Conservation (phyloP, 1,140 invertebrate genomes). For the Drosophila athabasca region DNA sequence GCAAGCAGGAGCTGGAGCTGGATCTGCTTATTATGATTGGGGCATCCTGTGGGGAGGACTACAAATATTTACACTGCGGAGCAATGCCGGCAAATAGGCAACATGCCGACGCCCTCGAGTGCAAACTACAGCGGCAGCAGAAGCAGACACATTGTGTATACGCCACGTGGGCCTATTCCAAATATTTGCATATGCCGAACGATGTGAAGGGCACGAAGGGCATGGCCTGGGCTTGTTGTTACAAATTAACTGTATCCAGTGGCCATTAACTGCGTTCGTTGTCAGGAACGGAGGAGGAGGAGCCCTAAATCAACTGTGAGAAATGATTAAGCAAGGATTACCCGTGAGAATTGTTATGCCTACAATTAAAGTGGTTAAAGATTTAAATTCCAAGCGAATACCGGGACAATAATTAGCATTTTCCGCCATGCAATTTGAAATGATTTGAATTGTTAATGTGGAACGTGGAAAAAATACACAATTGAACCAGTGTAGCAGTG, state of each 20-base stretch:
- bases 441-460: too few species aligned
- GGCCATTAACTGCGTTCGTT: slow-evolving; percentile 17
- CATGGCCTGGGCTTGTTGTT: slow-evolving; percentile 12
- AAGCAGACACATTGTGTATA: slow-evolving; percentile 57
- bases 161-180: slow-evolving; percentile 49
- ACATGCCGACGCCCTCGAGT: slow-evolving; percentile 31
- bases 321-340: too few species aligned
- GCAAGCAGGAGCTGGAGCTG: too few species aligned
- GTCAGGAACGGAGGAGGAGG: too few species aligned
- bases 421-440: too few species aligned
- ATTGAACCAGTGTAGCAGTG: too few species aligned
- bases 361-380: too few species aligned
- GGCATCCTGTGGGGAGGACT: slow-evolving; percentile 52
- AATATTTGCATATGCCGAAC: slow-evolving; percentile 75
- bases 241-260: slow-evolving; percentile 51
- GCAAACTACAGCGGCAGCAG: slow-evolving; percentile 29
- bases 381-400: too few species aligned
- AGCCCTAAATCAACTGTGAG: too few species aligned
- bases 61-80: slow-evolving; percentile 70
- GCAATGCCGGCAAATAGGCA: slow-evolving; percentile 17
- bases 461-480: too few species aligned
- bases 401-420: too few species aligned
- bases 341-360: too few species aligned
- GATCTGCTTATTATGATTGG: slow-evolving; percentile 53
- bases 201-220: neutral